Conservation (phyloP, 2,113 vertebrate species). For the Albula goreensis region DNA sequence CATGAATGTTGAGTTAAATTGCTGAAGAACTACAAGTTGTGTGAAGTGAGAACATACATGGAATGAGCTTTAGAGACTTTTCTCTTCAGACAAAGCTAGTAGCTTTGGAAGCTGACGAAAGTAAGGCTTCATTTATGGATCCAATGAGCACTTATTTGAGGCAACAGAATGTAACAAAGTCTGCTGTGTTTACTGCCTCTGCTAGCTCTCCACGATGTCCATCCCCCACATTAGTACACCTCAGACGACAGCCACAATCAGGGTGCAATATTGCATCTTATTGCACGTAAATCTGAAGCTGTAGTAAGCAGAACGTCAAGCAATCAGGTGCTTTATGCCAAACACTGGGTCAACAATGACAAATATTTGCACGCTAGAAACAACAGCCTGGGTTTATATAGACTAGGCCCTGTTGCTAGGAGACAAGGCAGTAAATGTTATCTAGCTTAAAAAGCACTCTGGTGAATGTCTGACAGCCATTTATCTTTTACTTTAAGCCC, state of each 20-base stretch:
- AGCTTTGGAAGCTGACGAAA: background rate
- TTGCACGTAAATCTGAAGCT: background rate
- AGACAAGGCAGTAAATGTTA: background rate
- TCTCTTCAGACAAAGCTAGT: background rate
- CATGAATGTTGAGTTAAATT: background rate
- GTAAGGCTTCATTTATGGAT: background rate
- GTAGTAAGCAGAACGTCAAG: conserved; percentile 1
- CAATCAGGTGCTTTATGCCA: conserved; percentile 2
- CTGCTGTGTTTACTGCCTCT: background rate
- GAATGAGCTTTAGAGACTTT: background rate
- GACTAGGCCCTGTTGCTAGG: background rate
- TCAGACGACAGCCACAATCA: background rate
- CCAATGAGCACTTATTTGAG: background rate
- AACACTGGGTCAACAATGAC: background rate
- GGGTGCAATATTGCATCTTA: background rate
- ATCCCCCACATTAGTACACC: background rate
- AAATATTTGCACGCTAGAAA: background rate
- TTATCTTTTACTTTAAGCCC: background rate
- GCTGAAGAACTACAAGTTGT: background rate
- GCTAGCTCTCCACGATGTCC: background rate
- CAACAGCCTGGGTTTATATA: conserved; percentile 9
- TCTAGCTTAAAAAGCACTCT: background rate
- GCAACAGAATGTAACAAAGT: background rate
- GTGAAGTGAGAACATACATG: background rate
- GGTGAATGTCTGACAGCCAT: background rate